phyloP scores from a whole-genome alignment of 1,140 invertebrate genomes.

The Diachasmimorpha longicaudata region DNA sequence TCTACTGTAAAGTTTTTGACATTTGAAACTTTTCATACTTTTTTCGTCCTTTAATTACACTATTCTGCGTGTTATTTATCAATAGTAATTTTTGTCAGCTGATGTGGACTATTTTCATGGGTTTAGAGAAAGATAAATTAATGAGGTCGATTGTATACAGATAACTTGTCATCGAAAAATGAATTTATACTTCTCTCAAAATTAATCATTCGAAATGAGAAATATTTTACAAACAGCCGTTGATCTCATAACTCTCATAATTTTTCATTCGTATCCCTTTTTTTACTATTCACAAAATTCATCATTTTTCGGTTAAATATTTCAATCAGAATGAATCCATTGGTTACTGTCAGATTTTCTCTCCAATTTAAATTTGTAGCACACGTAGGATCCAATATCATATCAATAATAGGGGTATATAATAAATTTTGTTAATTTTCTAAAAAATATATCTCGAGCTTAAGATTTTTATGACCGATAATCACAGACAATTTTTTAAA shows the following conservation, averaged over 20 bases:
- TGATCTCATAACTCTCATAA: conserved; percentile 53
- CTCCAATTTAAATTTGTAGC: conserved; percentile 48
- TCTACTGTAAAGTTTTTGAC: conserved; percentile 46
- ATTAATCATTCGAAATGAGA: conserved; percentile 60
- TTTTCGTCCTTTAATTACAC: neutral
- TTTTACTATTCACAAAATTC: conserved; percentile 16
- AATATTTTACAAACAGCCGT: conserved; percentile 62
- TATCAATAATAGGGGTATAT: conserved; percentile 60
- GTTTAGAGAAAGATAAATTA: neutral
- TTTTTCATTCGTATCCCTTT: conserved; percentile 41
- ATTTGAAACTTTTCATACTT: neutral
- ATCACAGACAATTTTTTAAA: conserved; percentile 61
- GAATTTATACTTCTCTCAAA: conserved; percentile 35
- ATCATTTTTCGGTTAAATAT: neutral
- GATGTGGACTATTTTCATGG: neutral
- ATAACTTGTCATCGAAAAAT: neutral
- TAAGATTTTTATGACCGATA: conserved; percentile 64
- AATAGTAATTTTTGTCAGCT: conserved; percentile 19
- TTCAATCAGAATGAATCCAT: neutral
- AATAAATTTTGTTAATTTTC: conserved; percentile 62
- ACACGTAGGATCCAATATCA: conserved; percentile 54
- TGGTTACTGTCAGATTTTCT: conserved; percentile 31
- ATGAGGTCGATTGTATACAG: neutral
- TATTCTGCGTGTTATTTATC: neutral
- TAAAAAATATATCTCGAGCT: conserved; percentile 64